These are phyloP conservation scores for Diabrotica undecimpunctata DNA, from an alignment of 1,140 invertebrate genomes.

Conservation along the genomic window DNA sequence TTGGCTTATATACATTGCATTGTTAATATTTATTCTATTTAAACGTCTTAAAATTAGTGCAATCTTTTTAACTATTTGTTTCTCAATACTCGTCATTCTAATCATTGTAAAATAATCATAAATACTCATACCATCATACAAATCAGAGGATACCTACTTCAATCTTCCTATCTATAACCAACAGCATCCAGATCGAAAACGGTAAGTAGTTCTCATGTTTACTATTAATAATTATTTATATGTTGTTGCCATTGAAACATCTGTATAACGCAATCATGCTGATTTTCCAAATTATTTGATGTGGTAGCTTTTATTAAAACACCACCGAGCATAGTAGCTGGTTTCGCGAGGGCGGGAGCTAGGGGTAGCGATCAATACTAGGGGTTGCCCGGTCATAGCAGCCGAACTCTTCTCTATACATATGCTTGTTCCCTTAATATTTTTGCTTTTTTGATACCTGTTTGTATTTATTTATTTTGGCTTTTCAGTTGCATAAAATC, in stretches of 20 bases:
- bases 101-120: slow-evolving; percentile 36
- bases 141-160: slow-evolving; percentile 21
- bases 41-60: slow-evolving; percentile 42
- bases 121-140: slow-evolving; percentile 28
- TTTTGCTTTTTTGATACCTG: too few species aligned
- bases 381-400: background rate
- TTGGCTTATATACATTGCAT: slow-evolving; percentile 44
- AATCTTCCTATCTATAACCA: slow-evolving; percentile 28
- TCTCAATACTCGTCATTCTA: slow-evolving; percentile 33
- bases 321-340: background rate
- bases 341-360: slow-evolving; percentile 1
- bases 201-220: slow-evolving; percentile 23
- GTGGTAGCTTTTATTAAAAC: background rate
- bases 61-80: slow-evolving; percentile 37
- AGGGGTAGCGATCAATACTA: background rate
- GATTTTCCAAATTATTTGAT: background rate
- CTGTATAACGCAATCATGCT: too few species aligned
- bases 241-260: background rate
- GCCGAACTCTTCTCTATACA: background rate
- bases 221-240: background rate
- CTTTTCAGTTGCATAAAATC: too few species aligned
- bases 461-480: too few species aligned
- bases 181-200: slow-evolving; percentile 26
- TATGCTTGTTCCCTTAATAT: background rate
- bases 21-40: slow-evolving; percentile 42